Evolutionary conservation across 2,113 vertebrate species (phyloP).

Genomic region (Nanger granti): DNA sequence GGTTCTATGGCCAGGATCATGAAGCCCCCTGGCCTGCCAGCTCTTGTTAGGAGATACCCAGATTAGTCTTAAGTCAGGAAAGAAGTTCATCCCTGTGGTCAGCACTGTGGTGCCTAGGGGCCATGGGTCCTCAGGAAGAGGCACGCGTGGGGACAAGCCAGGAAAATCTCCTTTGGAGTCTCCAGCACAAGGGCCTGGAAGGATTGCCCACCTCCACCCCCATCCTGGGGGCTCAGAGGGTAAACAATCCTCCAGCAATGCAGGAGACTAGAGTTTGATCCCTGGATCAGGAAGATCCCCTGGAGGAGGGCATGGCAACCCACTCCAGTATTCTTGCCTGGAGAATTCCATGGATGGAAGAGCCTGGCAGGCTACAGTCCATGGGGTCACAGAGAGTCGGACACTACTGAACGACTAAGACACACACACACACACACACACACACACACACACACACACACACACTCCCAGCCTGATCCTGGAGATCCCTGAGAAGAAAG

Average conservation of each 20-base stretch:
- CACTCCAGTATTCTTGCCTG: background rate
- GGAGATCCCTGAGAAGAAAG: background rate
- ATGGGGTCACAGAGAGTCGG: accelerated
- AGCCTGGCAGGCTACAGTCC: background rate
- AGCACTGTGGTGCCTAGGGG: too few relatives aligned
- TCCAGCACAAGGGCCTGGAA: background rate
- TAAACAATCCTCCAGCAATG: background rate
- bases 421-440: background rate
- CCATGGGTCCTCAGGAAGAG: background rate
- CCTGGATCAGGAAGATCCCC: background rate
- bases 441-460: background rate
- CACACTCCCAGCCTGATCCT: background rate
- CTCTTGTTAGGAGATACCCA: background rate
- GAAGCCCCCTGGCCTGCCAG: background rate
- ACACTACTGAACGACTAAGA: background rate
- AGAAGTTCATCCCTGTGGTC: background rate
- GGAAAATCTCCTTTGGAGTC: background rate
- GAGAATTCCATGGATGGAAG: background rate
- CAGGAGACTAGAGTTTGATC: background rate
- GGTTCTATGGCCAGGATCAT: background rate
- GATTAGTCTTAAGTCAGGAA: background rate
- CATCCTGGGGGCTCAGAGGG: background rate
- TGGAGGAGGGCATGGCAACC: background rate
- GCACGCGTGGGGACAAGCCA: accelerated
- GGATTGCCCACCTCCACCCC: background rate